Percentiles rank a stretch among this genome's conserved stretches.
Conservation (phyloP, 2,888 invertebrate species). For the Endotricha flammealis region DNA sequence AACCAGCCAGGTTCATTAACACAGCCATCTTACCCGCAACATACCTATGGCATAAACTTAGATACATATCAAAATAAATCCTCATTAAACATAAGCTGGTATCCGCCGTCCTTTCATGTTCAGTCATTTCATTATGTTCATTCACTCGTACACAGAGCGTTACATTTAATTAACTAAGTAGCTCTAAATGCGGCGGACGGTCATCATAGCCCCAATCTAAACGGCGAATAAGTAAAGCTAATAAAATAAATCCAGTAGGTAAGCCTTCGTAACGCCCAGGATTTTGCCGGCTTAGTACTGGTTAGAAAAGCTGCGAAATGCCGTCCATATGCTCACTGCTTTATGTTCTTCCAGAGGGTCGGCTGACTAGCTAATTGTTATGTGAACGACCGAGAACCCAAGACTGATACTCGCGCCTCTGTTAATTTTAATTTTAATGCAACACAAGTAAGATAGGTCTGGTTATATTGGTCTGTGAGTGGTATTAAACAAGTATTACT, state of each 20-base stretch:
- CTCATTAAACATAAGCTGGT: too few relatives aligned
- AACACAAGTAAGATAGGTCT: too few relatives aligned
- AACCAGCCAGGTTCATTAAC: too few relatives aligned
- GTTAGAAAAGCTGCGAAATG: constrained; percentile 50
- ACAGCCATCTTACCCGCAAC: too few relatives aligned
- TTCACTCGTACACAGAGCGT: constrained; percentile 21
- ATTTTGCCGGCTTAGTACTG: constrained; percentile 56
- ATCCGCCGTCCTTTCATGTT: neutral
- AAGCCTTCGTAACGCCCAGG: constrained; percentile 49
- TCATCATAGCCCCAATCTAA: constrained; percentile 45
- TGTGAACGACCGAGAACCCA: neutral
- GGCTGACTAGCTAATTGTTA: neutral
- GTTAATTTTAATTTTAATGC: too few relatives aligned
- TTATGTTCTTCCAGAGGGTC: neutral
- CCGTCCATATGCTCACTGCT: constrained; percentile 18
- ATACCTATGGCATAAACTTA: too few relatives aligned
- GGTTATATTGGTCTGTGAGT: too few relatives aligned
- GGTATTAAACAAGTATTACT: too few relatives aligned
- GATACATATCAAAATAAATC: too few relatives aligned
- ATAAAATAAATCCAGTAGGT: constrained; percentile 68
- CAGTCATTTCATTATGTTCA: neutral
- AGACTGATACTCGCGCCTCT: too few relatives aligned
- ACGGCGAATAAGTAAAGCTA: constrained; percentile 60
- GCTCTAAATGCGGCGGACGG: constrained; percentile 38
- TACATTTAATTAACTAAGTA: constrained; percentile 58